These are phyloP conservation scores for Emys orbicularis DNA, from an alignment of 2,797 vertebrate genomes.

Conservation along the genomic window DNA sequence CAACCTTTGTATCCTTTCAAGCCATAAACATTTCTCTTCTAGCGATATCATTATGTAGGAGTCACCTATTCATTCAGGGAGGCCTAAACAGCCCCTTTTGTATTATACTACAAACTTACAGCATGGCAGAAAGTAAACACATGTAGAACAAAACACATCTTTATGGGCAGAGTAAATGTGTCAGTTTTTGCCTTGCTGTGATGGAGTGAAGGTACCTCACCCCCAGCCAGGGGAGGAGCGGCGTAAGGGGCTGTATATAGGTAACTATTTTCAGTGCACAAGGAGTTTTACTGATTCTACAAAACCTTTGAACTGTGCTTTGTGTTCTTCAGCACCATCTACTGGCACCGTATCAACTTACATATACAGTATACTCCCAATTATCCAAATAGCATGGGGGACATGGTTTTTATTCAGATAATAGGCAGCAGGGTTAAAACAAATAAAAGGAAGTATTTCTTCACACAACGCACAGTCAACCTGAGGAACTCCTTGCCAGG, in stretches of 20 bases:
- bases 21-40: slow-evolving; percentile 34
- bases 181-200: neutral
- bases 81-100: neutral
- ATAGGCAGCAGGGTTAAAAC: no score
- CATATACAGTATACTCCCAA: no score
- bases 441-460: no score
- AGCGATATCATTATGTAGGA: slow-evolving; percentile 45
- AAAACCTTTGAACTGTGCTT: neutral
- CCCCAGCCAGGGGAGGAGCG: neutral
- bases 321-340: no score
- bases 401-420: no score
- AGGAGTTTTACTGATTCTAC: neutral
- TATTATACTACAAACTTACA: neutral
- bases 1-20: slow-evolving; percentile 24
- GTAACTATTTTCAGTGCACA: neutral
- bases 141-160: neutral
- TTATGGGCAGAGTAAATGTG: neutral
- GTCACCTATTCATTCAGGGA: neutral
- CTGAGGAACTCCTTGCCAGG: no score
- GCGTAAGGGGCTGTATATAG: neutral
- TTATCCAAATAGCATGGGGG: no score
- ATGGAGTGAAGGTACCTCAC: neutral
- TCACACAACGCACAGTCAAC: no score
- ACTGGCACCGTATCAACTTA: no score
- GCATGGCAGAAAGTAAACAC: neutral